A percentile compares a stretch with the other conserved stretches of the same genome.
Conservation (phyloP, 2,888 invertebrate genomes). For the Lacanobia oleracea region DNA sequence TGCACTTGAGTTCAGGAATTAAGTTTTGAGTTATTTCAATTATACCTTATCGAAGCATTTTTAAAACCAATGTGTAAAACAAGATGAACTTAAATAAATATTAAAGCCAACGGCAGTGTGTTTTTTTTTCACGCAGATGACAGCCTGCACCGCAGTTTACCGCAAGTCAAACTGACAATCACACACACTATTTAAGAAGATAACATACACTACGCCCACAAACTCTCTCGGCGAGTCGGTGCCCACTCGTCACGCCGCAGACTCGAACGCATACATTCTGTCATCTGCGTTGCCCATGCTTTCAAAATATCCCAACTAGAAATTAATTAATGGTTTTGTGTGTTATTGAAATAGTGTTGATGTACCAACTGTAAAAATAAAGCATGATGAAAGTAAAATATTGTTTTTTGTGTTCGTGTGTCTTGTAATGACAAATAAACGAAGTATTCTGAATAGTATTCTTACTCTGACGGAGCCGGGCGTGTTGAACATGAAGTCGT, state of each 20-base stretch:
- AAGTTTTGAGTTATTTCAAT: not conserved
- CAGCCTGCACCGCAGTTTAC: constrained; percentile 29
- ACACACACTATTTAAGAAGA: constrained; percentile 31
- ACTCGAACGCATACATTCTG: constrained; percentile 66
- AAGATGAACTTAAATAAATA: constrained; percentile 23
- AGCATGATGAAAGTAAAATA: not conserved
- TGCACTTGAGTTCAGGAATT: no score
- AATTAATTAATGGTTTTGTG: constrained; percentile 32
- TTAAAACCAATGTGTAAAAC: not conserved
- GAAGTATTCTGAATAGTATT: not conserved
- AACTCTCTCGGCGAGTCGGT: constrained; percentile 86
- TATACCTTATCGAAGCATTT: constrained; percentile 21
- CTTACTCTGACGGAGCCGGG: constrained; percentile 73
- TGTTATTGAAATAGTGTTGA: constrained; percentile 12
- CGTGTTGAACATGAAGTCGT: constrained; percentile 75
- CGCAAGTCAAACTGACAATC: constrained; percentile 27
- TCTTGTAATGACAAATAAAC: not conserved
- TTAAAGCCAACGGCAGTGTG: constrained; percentile 16
- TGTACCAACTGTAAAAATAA: constrained; percentile 4
- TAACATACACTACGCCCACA: constrained; percentile 41
- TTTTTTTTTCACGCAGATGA: constrained; percentile 37
- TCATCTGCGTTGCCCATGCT: constrained; percentile 27
- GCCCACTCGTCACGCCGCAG: constrained; percentile 85
- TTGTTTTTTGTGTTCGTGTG: not conserved
- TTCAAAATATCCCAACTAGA: constrained; percentile 40